These are phyloP conservation scores for Burhinus bistriatus DNA, from an alignment of 2,113 vertebrate genomes.

Conservation along the genomic window DNA sequence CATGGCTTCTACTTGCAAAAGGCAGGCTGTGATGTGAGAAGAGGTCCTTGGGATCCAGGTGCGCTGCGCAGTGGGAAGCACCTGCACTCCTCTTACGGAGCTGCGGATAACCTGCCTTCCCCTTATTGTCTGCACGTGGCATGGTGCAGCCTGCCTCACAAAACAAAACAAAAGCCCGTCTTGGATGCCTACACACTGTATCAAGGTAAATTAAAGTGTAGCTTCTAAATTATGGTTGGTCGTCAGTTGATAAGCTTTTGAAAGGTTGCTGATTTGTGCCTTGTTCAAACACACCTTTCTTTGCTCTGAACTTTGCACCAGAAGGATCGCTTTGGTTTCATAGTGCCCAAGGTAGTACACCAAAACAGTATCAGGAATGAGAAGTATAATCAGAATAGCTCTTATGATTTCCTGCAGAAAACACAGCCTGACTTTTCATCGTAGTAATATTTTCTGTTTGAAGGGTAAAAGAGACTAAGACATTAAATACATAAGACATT, in stretches of 20 bases:
- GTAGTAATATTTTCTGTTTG: background rate
- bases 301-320: slow-evolving; percentile 43
- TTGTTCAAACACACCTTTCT: slow-evolving; percentile 37
- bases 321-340: background rate
- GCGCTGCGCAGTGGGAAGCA: fast-evolving
- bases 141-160: fast-evolving
- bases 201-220: background rate
- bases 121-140: fast-evolving
- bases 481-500: background rate
- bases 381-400: background rate
- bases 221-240: background rate
- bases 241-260: background rate
- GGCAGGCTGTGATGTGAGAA: background rate
- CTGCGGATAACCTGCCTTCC: background rate
- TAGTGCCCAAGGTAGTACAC: background rate
- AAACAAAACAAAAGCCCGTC: background rate
- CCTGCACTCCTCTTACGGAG: background rate
- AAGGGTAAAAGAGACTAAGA: background rate
- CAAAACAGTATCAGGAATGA: background rate
- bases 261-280: background rate
- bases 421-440: background rate
- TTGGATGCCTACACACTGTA: background rate
- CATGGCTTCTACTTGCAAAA: background rate
- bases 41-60: background rate
- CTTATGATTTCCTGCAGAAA: background rate